phyloP scores from a whole-genome alignment of 2,888 invertebrate species.

The Holacanthella duospinosa region DNA sequence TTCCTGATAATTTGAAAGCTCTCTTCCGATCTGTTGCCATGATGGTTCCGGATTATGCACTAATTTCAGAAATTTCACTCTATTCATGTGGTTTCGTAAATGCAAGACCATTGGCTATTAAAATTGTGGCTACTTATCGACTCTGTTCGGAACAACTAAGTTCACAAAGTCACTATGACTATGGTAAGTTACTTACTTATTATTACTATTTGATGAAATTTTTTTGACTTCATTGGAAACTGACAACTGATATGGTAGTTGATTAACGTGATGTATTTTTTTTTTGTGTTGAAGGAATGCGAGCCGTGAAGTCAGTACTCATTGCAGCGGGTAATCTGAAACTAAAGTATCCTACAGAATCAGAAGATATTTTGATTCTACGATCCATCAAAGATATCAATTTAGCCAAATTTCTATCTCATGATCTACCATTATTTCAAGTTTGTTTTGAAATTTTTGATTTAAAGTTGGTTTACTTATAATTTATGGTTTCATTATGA shows the following conservation, averaged over 20 bases:
- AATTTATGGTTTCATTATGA: too few species aligned
- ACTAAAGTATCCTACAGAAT: constrained; percentile 63
- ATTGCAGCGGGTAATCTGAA: constrained; percentile 81
- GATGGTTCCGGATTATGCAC: constrained; percentile 94
- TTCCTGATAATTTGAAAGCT: constrained; percentile 89
- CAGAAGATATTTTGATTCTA: constrained; percentile 71
- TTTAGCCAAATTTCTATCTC: constrained; percentile 82
- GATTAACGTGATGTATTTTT: background rate
- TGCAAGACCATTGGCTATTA: constrained; percentile 70
- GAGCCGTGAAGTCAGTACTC: constrained; percentile 83
- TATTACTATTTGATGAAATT: background rate
- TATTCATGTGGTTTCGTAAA: constrained; percentile 86
- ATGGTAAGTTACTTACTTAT: constrained; percentile 45
- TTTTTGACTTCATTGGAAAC: background rate
- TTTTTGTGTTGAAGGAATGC: constrained; percentile 51
- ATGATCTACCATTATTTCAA: constrained; percentile 67
- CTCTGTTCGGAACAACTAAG: constrained; percentile 88
- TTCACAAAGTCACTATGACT: constrained; percentile 90
- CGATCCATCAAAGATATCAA: constrained; percentile 89
- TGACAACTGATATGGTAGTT: background rate
- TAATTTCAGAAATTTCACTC: constrained; percentile 90
- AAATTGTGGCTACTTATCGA: constrained; percentile 89
- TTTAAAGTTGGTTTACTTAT: background rate
- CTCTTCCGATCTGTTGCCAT: constrained; percentile 89
- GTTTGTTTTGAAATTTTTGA: constrained; percentile 10